A percentile compares a stretch with the other conserved stretches of the same genome.
phyloP scores from a whole-genome alignment of 1,140 invertebrate genomes.

The Dermatophagoides farinae region DNA sequence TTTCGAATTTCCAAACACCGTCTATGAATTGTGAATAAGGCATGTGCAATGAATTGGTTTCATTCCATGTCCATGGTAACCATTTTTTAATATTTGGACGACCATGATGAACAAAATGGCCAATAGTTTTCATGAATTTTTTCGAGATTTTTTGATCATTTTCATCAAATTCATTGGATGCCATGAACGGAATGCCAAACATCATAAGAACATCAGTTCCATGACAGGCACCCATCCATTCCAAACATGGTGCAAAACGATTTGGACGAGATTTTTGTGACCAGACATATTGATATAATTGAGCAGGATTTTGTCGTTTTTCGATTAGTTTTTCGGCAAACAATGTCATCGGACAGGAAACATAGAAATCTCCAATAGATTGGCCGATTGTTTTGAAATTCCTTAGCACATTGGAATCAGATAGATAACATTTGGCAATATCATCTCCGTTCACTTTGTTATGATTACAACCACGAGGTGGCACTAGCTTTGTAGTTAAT shows the following conservation, averaged over 20 bases:
- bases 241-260: not conserved
- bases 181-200: not conserved
- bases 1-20: too few species aligned
- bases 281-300: not conserved
- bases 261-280: not conserved
- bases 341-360: not conserved
- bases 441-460: not conserved
- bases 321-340: not conserved
- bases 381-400: not conserved
- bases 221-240: conserved; percentile 4
- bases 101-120: not conserved
- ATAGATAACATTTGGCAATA: not conserved
- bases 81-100: too few species aligned
- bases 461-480: not conserved
- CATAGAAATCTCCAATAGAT: conserved; percentile 1
- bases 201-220: not conserved
- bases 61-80: too few species aligned
- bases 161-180: not conserved
- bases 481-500: not conserved
- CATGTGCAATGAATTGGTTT: too few species aligned
- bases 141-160: not conserved
- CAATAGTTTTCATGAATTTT: conserved; percentile 1
- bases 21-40: too few species aligned
- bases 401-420: not conserved
- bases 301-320: not conserved